These are phyloP conservation scores for Microcebus murinus DNA, from an alignment of 2,113 vertebrate species.

Conservation along the genomic window DNA sequence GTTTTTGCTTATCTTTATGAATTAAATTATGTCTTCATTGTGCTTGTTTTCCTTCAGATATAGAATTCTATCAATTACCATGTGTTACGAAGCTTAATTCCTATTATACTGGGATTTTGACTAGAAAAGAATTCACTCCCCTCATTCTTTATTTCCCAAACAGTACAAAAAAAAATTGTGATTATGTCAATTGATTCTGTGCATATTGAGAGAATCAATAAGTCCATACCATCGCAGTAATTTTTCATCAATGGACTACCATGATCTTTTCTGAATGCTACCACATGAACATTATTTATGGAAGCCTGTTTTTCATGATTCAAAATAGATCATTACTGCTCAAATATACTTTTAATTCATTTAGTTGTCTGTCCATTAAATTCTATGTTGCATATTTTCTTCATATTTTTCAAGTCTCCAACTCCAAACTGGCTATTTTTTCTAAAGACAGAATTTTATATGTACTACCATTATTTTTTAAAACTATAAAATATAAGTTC, in stretches of 20 bases:
- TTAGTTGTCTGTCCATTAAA: background rate
- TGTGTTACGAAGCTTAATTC: slow-evolving; percentile 24
- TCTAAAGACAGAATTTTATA: background rate
- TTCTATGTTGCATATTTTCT: background rate
- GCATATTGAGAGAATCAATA: background rate
- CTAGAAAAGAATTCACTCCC: background rate
- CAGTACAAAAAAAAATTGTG: background rate
- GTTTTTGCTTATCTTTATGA: background rate
- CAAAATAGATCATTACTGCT: background rate
- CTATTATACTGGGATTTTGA: background rate
- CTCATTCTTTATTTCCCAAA: slow-evolving; percentile 2
- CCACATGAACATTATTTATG: background rate
- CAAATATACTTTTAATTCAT: background rate
- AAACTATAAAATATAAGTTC: background rate
- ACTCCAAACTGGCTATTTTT: background rate
- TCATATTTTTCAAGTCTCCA: background rate
- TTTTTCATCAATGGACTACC: background rate
- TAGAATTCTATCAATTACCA: background rate
- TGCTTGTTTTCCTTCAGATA: background rate
- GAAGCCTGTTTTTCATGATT: background rate
- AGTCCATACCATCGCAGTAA: background rate
- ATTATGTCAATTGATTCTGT: background rate
- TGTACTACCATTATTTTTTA: background rate
- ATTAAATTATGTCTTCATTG: slow-evolving; percentile 23
- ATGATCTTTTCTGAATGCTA: background rate